These are phyloP conservation scores for Halocynthia aurantium DNA, from an alignment of 23 tunicate species.

Conservation along the genomic window DNA sequence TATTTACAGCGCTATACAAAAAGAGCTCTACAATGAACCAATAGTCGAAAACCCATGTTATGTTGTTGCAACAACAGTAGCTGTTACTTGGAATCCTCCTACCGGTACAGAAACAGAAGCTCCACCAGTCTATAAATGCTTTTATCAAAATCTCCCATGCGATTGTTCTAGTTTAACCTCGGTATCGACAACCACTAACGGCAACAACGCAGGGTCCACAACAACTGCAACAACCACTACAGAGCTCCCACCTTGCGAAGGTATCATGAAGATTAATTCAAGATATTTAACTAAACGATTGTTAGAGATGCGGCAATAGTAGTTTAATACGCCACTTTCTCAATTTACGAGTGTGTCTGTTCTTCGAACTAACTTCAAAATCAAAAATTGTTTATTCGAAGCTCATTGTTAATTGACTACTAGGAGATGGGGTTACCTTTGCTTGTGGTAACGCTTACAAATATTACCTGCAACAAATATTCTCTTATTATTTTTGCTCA, in stretches of 20 bases:
- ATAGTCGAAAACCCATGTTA: slow-evolving; percentile 49
- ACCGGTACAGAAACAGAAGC: slow-evolving; percentile 24
- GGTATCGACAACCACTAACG: slow-evolving; percentile 9
- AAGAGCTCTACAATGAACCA: slow-evolving; percentile 26
- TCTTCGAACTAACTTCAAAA: too few relatives aligned
- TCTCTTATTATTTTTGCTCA: too few relatives aligned
- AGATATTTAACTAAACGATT: neutral
- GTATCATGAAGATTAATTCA: neutral
- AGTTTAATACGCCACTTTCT: too few relatives aligned
- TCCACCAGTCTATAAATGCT: slow-evolving; percentile 44
- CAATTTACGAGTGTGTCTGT: too few relatives aligned
- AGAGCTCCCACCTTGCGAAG: slow-evolving; percentile 28
- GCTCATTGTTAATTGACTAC: too few relatives aligned
- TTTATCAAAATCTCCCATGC: slow-evolving; percentile 28
- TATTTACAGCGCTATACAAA: slow-evolving; percentile 42
- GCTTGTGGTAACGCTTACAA: too few relatives aligned
- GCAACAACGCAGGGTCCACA: slow-evolving; percentile 1
- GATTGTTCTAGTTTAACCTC: slow-evolving; percentile 24
- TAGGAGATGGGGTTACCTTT: too few relatives aligned
- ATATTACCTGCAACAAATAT: too few relatives aligned
- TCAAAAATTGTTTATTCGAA: too few relatives aligned
- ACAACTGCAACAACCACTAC: slow-evolving; percentile 28
- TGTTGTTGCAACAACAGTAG: slow-evolving; percentile 38
- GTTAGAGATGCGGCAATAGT: too few relatives aligned
- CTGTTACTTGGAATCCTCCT: slow-evolving; percentile 80